Evolutionary conservation across 2,888 invertebrate species (phyloP).

Genomic region (Metopia argyrocephala): DNA sequence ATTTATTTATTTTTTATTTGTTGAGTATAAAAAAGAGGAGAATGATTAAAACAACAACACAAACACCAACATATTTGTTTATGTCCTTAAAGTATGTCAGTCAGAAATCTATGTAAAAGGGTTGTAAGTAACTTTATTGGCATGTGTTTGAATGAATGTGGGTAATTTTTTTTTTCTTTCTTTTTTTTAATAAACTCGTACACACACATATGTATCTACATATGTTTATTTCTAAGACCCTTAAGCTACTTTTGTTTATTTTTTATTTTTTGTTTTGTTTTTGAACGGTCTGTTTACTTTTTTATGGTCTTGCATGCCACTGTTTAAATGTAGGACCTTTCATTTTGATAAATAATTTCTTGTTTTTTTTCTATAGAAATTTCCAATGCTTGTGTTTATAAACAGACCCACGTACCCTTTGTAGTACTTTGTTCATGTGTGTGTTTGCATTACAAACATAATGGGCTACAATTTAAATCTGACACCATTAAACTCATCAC

Average conservation of each 20-base stretch:
- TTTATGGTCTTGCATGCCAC: slow-evolving; percentile 14
- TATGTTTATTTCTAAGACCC: slow-evolving; percentile 60
- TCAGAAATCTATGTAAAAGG: slow-evolving; percentile 21
- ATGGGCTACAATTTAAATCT: slow-evolving; percentile 59
- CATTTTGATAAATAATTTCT: slow-evolving; percentile 46
- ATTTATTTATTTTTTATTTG: slow-evolving; percentile 38
- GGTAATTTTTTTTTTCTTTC: neutral
- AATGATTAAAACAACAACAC: neutral
- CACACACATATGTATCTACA: slow-evolving; percentile 20
- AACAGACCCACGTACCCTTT: neutral
- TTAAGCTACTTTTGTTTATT: slow-evolving; percentile 61
- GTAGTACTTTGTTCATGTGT: neutral
- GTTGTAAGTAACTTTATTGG: neutral
- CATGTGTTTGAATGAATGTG: neutral
- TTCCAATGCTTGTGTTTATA: slow-evolving; percentile 26
- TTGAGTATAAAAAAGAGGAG: neutral
- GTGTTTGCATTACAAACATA: slow-evolving; percentile 45
- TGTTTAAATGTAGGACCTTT: slow-evolving; percentile 41
- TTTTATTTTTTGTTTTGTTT: slow-evolving; percentile 24
- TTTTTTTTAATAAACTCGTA: neutral
- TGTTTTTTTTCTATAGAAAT: neutral
- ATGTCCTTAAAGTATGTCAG: slow-evolving; percentile 26
- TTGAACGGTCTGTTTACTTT: slow-evolving; percentile 5
- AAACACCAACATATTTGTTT: neutral
- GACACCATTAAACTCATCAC: slow-evolving; percentile 57